Percentiles rank a stretch among this genome's conserved stretches.
phyloP scores from a whole-genome alignment of 2,888 invertebrate genomes.

The Calliopum simillimum region DNA sequence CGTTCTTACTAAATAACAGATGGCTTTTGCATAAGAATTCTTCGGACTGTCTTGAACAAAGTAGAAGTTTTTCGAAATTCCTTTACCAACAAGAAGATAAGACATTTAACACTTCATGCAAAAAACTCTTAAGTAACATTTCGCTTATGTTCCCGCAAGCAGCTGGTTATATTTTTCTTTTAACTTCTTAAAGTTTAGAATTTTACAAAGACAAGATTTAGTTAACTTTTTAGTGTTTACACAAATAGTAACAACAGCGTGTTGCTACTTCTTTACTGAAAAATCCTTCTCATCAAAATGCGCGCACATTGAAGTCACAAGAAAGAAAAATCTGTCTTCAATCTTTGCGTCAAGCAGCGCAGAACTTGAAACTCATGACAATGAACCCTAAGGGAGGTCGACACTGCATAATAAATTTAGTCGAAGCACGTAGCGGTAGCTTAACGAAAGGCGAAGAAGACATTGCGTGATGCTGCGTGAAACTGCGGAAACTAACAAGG shows the following conservation, averaged over 20 bases:
- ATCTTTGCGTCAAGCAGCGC: conserved; percentile 3
- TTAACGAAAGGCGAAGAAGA: conserved; percentile 51
- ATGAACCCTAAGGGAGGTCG: conserved; percentile 47
- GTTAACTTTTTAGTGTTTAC: conserved; percentile 3
- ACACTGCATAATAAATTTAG: conserved; percentile 61
- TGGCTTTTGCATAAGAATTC: too few species aligned
- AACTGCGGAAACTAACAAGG: neutral
- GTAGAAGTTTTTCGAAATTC: too few species aligned
- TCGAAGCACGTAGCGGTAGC: conserved; percentile 64
- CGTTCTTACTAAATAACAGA: too few species aligned
- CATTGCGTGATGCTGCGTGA: neutral
- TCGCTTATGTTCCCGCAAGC: too few species aligned
- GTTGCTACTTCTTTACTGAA: neutral
- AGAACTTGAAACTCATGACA: conserved; percentile 39
- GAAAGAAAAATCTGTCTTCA: conserved; percentile 17
- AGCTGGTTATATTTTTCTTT: too few species aligned
- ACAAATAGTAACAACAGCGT: neutral
- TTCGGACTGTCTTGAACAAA: too few species aligned
- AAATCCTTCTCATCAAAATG: neutral
- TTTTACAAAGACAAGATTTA: neutral
- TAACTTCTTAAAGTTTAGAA: neutral
- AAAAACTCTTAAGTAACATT: too few species aligned
- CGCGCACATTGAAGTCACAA: neutral
- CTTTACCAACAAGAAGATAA: too few species aligned
- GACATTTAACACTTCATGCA: too few species aligned